These are phyloP conservation scores for Hypercompe scribonia DNA, from an alignment of 2,888 invertebrate genomes.

Conservation along the genomic window DNA sequence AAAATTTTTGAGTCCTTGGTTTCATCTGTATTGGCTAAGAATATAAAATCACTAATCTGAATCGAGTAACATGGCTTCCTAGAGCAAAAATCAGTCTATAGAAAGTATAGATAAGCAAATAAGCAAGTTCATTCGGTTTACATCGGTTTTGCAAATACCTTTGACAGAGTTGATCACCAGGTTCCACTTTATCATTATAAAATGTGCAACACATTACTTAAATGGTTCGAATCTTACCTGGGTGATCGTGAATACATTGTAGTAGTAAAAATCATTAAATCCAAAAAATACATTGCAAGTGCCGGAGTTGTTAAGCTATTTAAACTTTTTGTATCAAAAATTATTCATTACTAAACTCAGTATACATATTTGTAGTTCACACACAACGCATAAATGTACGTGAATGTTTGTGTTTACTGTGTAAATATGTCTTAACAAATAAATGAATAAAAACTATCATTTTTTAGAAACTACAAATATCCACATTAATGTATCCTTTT, in stretches of 20 bases:
- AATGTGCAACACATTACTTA: not conserved
- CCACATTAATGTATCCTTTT: constrained; percentile 25
- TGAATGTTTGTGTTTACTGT: too few species aligned
- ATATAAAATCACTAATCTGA: too few species aligned
- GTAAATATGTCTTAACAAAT: too few species aligned
- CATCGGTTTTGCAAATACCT: not conserved
- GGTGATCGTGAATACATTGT: not conserved
- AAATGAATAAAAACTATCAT: too few species aligned
- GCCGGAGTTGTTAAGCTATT: constrained; percentile 7
- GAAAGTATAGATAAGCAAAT: not conserved
- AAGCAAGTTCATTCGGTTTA: not conserved
- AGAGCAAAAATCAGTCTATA: not conserved
- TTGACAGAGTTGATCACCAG: not conserved
- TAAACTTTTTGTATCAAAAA: too few species aligned
- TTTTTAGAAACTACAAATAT: constrained; percentile 19
- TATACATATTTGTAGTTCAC: too few species aligned
- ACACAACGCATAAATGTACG: too few species aligned
- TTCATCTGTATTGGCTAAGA: too few species aligned
- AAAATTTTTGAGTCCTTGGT: too few species aligned
- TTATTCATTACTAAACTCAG: too few species aligned
- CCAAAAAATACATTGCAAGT: not conserved
- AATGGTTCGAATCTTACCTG: not conserved
- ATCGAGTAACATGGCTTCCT: too few species aligned
- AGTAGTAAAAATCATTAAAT: not conserved
- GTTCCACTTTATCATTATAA: not conserved